A percentile compares a stretch with the other conserved stretches of the same genome.
phyloP scores from a whole-genome alignment of 1,140 invertebrate genomes.

The Tetramorium alpestre region DNA sequence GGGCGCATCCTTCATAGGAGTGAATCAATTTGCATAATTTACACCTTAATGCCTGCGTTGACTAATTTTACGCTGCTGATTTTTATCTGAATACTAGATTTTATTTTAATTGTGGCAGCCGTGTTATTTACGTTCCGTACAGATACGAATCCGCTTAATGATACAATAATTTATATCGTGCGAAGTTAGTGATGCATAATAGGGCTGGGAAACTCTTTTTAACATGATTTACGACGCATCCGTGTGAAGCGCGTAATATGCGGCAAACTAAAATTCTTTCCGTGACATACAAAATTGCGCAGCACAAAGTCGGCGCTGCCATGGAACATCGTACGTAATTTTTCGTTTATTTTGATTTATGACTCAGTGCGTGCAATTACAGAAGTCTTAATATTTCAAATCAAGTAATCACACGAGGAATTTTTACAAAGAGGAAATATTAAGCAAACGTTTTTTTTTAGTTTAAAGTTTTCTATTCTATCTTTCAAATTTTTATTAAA shows the following conservation, averaged over 20 bases:
- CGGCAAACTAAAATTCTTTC: conserved; percentile 47
- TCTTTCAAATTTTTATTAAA: neutral
- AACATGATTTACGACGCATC: conserved; percentile 35
- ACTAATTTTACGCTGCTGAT: conserved; percentile 52
- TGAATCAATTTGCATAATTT: conserved; percentile 53
- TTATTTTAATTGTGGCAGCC: conserved; percentile 31
- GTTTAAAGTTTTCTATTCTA: neutral
- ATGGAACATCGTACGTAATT: neutral
- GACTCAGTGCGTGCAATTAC: neutral
- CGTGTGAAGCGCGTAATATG: conserved; percentile 12
- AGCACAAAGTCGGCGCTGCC: neutral
- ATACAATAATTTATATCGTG: conserved; percentile 34
- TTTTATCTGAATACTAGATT: conserved; percentile 37
- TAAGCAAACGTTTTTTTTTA: neutral
- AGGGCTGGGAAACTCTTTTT: conserved; percentile 43
- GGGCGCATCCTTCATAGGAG: neutral
- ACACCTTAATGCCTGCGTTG: conserved; percentile 38
- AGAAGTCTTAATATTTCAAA: neutral
- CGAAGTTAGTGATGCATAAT: conserved; percentile 43
- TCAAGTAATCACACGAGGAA: neutral
- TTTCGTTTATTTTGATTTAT: conserved; percentile 29
- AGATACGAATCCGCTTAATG: conserved; percentile 29
- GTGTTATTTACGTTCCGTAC: conserved; percentile 27
- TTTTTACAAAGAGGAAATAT: neutral
- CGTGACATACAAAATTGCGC: conserved; percentile 10